phyloP scores from a whole-genome alignment of 1,140 invertebrate species.

The Temnothorax longispinosus region DNA sequence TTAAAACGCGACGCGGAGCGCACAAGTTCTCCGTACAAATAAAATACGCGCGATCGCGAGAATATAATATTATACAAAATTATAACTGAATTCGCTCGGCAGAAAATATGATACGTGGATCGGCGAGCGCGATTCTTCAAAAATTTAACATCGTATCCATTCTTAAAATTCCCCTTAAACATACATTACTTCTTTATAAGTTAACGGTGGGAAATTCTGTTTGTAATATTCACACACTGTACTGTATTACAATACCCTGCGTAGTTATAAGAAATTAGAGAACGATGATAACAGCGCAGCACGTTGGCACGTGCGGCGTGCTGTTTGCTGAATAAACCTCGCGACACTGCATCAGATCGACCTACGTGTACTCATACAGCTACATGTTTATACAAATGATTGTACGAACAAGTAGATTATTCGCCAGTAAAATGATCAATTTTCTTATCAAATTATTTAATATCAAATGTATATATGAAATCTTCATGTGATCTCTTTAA shows the following conservation, averaged over 20 bases:
- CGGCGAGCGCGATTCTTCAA: not conserved
- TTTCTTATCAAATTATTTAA: not conserved
- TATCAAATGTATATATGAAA: not conserved
- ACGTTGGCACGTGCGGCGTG: not conserved
- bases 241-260: not conserved
- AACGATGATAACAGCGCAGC: not conserved
- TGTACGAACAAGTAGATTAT: not conserved
- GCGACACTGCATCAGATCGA: not conserved
- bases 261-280: not conserved
- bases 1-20: not conserved
- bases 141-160: not conserved
- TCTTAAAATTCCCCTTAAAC: not conserved
- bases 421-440: not conserved
- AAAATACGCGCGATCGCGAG: not conserved
- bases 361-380: not conserved
- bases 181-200: not conserved
- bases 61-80: not conserved
- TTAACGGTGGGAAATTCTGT: not conserved
- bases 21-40: not conserved
- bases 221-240: not conserved
- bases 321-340: not conserved
- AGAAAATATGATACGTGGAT: not conserved
- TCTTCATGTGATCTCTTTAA: not conserved
- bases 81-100: not conserved
- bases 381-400: not conserved